A percentile compares a stretch with the other conserved stretches of the same genome.
Evolutionary conservation across 2,113 vertebrate species (phyloP).

Genomic region (Piaya cayana): DNA sequence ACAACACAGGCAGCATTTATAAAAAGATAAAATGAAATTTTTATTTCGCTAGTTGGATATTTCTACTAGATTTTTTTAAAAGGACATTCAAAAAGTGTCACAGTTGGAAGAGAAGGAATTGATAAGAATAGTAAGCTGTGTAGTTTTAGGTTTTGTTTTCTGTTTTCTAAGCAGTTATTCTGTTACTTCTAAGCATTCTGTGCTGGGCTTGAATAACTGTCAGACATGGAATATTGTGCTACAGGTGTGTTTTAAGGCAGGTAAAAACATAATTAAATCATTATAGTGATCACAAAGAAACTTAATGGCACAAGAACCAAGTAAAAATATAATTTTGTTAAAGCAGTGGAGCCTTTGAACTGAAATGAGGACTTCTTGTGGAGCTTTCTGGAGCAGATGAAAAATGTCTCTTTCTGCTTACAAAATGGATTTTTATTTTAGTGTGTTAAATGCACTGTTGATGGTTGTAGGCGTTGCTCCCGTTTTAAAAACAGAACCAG

Average conservation of each 20-base stretch:
- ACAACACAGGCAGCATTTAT: not conserved
- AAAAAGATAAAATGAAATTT: not conserved
- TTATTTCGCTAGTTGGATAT: not conserved
- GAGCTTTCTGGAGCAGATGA: not conserved
- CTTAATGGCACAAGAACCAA: not conserved
- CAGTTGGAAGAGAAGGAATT: not conserved
- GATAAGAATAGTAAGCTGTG: not conserved
- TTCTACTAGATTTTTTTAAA: not conserved
- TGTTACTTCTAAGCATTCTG: not conserved
- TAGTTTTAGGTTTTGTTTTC: not conserved
- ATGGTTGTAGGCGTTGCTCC: not conserved
- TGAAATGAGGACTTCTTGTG: not conserved
- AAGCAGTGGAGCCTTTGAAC: not conserved
- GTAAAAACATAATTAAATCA: not conserved
- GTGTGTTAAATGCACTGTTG: not conserved
- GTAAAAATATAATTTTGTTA: not conserved
- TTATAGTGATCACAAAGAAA: not conserved
- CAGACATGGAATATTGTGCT: not conserved
- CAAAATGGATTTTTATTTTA: not conserved
- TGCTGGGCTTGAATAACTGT: not conserved
- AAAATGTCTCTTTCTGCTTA: not conserved
- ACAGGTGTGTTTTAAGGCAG: not conserved
- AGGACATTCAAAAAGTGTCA: not conserved
- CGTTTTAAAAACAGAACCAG: accelerated
- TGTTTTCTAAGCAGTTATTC: not conserved